Conservation (phyloP, 1,140 invertebrate genomes). For the Reticulitermes speratus region DNA sequence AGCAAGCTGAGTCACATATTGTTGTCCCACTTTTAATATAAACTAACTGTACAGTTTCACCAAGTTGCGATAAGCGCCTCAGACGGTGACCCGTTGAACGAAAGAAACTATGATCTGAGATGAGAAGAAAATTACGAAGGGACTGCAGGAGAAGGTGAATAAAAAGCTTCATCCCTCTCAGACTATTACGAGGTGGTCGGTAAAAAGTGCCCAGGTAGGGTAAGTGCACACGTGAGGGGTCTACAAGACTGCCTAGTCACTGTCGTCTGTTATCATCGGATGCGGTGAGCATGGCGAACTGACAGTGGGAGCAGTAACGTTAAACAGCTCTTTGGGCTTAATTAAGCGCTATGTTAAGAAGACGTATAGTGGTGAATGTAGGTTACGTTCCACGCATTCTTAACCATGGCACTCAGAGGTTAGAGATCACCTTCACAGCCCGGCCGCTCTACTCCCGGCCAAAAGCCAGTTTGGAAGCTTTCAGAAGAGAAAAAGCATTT, state of each 20-base stretch:
- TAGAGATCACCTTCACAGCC: no score
- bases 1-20: neutral
- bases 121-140: neutral
- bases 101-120: neutral
- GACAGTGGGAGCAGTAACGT: no score
- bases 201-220: neutral
- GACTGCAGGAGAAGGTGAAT: neutral
- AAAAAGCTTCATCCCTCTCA: neutral
- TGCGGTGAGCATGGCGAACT: no score
- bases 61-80: neutral
- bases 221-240: neutral
- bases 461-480: no score
- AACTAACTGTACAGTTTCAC: slow-evolving; percentile 6
- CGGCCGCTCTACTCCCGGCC: no score
- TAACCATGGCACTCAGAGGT: no score
- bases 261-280: neutral
- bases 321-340: no score
- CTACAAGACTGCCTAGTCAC: neutral
- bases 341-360: no score
- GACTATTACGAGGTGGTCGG: neutral
- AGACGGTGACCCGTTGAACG: neutral
- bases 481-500: no score
- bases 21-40: neutral
- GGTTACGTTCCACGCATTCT: no score
- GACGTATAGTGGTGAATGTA: no score